Evolutionary conservation across 2,113 vertebrate genomes (phyloP).

Genomic region (Peromyscus maniculatus): DNA sequence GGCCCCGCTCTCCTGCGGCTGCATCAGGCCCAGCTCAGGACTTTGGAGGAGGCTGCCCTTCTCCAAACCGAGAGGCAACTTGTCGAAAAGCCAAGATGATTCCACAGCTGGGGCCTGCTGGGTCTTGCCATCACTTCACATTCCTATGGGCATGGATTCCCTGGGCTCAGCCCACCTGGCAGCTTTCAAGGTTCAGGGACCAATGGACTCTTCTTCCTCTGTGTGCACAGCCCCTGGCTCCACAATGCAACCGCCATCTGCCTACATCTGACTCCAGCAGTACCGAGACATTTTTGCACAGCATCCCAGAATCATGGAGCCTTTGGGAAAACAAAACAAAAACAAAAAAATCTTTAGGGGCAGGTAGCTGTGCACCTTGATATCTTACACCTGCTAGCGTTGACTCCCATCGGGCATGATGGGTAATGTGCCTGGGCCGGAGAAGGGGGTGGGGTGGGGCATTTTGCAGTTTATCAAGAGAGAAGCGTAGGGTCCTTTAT

Average conservation of each 20-base stretch:
- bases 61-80: background rate
- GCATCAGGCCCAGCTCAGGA: background rate
- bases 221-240: background rate
- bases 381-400: background rate
- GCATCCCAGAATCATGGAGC: background rate
- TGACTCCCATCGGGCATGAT: background rate
- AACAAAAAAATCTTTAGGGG: background rate
- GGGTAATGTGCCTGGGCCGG: background rate
- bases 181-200: background rate
- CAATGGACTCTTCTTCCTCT: background rate
- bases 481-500: conserved; percentile 54
- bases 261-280: background rate
- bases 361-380: background rate
- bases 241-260: background rate
- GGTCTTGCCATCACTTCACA: background rate
- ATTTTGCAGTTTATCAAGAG: conserved; percentile 8
- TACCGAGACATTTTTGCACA: background rate
- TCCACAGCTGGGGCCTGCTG: background rate
- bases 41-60: background rate
- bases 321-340: background rate
- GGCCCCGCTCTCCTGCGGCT: background rate
- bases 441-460: background rate
- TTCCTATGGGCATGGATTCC: background rate
- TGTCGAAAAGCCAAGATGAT: background rate
- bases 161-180: background rate